These are phyloP conservation scores for Epiblema foenella DNA, from an alignment of 2,888 invertebrate species.

Conservation along the genomic window DNA sequence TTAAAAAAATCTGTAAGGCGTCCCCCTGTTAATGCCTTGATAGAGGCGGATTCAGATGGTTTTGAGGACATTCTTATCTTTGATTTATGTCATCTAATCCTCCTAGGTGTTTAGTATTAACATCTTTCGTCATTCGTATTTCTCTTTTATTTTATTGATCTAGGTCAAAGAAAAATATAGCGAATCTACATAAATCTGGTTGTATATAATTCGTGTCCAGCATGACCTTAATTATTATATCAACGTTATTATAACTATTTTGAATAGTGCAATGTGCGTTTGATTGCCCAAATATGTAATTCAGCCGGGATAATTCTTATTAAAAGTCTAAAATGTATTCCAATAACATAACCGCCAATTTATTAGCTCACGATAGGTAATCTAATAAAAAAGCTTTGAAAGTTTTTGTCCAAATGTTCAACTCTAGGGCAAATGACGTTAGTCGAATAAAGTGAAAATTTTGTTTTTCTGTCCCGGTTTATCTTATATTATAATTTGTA, in stretches of 20 bases:
- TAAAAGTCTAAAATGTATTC: not conserved
- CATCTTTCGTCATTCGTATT: too few relatives aligned
- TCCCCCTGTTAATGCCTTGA: too few relatives aligned
- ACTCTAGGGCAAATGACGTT: not conserved
- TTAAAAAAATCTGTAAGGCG: too few relatives aligned
- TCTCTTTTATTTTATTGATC: not conserved
- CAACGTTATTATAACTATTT: slow-evolving; percentile 47
- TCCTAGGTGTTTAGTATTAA: too few relatives aligned
- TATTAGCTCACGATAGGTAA: too few relatives aligned
- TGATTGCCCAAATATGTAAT: slow-evolving; percentile 60
- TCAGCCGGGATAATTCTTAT: slow-evolving; percentile 22
- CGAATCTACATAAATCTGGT: slow-evolving; percentile 11
- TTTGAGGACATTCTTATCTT: too few relatives aligned
- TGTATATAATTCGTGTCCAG: slow-evolving; percentile 57
- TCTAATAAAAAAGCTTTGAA: too few relatives aligned
- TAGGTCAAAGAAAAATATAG: not conserved
- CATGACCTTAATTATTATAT: slow-evolving; percentile 55
- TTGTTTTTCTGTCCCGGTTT: too few relatives aligned
- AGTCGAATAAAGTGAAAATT: not conserved
- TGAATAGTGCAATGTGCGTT: slow-evolving; percentile 61
- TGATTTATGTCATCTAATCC: too few relatives aligned
- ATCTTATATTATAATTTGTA: too few relatives aligned
- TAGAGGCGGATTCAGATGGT: too few relatives aligned
- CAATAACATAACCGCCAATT: not conserved
- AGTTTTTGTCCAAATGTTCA: not conserved